A percentile compares a stretch with the other conserved stretches of the same genome.
Conservation (phyloP, 2,113 vertebrate genomes). For the Crotophaga sulcirostris region DNA sequence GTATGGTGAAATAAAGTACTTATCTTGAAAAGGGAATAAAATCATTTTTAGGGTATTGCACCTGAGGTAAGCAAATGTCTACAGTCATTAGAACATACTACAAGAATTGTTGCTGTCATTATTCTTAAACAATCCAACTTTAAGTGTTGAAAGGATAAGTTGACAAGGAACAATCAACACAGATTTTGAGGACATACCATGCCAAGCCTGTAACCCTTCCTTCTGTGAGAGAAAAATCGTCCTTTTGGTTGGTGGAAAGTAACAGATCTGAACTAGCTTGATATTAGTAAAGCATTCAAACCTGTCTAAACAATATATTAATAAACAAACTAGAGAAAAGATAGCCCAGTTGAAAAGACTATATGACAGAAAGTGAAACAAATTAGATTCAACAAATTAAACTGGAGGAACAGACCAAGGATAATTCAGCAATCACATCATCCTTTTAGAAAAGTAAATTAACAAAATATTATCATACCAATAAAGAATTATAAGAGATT, state of each 20-base stretch:
- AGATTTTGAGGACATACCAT: not conserved
- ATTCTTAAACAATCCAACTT: not conserved
- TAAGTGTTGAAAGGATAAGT: not conserved
- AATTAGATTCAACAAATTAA: not conserved
- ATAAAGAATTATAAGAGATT: not conserved
- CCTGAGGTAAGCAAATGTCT: not conserved
- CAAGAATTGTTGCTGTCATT: not conserved
- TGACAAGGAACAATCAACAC: not conserved
- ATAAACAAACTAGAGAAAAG: not conserved
- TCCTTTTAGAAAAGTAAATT: not conserved
- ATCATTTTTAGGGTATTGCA: not conserved
- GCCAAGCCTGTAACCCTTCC: not conserved
- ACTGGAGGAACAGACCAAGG: not conserved
- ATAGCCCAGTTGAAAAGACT: not conserved
- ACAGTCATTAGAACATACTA: not conserved
- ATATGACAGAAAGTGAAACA: not conserved
- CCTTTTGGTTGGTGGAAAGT: not conserved
- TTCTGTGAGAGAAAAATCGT: not conserved
- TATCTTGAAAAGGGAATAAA: not conserved
- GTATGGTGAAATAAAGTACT: not conserved
- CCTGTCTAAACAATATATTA: not conserved
- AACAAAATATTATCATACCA: not conserved
- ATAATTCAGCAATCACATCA: not conserved
- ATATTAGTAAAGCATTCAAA: not conserved
- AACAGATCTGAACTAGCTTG: slow-evolving; percentile 1